Percentiles rank a stretch among this genome's conserved stretches.
phyloP scores from a whole-genome alignment of 2,113 vertebrate genomes.

The Cinclus cinclus region DNA sequence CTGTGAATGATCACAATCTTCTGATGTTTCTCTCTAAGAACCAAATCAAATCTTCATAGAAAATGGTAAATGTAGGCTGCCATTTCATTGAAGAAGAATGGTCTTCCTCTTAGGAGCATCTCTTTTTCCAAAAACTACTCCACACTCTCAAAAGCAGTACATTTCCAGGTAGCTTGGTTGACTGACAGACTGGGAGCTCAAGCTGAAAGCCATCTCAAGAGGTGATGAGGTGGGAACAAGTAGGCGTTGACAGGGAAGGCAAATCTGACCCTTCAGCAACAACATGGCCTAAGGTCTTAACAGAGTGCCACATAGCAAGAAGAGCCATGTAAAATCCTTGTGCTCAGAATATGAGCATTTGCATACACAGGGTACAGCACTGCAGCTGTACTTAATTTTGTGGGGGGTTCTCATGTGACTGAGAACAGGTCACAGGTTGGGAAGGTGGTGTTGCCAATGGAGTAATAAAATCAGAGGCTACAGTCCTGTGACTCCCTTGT shows the following conservation, averaged over 20 bases:
- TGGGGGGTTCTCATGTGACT: background rate
- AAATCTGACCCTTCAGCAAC: background rate
- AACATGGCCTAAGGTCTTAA: background rate
- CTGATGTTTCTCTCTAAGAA: background rate
- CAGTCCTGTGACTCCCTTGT: background rate
- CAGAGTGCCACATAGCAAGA: background rate
- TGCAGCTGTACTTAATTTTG: background rate
- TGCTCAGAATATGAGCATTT: background rate
- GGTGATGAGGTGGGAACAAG: background rate
- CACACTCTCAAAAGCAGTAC: background rate
- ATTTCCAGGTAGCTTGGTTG: background rate
- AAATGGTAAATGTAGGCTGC: background rate
- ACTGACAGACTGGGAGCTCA: background rate
- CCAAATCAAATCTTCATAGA: background rate
- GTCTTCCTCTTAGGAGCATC: background rate
- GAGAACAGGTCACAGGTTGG: background rate
- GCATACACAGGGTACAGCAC: background rate
- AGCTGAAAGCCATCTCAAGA: background rate
- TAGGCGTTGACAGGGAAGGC: background rate
- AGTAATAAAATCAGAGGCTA: conserved; percentile 2
- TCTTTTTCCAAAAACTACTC: background rate
- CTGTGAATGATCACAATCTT: background rate
- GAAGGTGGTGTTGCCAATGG: background rate
- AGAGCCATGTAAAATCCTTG: background rate
- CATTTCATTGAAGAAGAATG: background rate